Percentiles rank a stretch among this genome's conserved stretches.
Evolutionary conservation across 2,888 invertebrate species (phyloP).

Genomic region (Drosophila paracracens): DNA sequence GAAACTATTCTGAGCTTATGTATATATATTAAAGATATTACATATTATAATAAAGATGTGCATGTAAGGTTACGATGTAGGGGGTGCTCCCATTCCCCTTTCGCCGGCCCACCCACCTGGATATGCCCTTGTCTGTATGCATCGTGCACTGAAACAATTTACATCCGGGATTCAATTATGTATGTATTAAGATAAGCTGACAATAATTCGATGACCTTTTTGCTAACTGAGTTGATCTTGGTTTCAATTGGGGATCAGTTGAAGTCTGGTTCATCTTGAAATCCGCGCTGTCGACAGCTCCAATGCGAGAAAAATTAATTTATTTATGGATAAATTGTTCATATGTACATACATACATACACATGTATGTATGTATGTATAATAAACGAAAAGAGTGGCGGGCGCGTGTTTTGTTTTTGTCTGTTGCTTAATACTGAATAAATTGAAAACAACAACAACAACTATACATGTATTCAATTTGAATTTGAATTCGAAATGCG

Average conservation of each 20-base stretch:
- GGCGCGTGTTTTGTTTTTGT: conserved; percentile 29
- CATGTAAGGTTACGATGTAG: too few species aligned
- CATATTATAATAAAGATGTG: too few species aligned
- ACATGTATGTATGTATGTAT: conserved; percentile 6
- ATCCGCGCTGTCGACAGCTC: conserved; percentile 18
- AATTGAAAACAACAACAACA: conserved; percentile 36
- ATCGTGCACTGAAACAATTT: conserved; percentile 21
- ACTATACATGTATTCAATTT: conserved; percentile 38
- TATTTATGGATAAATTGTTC: conserved; percentile 43
- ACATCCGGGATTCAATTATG: conserved; percentile 30
- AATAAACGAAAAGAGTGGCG: conserved; percentile 42
- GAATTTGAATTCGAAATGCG: conserved; percentile 63
- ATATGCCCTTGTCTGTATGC: background rate
- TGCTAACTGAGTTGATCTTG: conserved; percentile 51
- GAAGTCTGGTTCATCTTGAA: conserved; percentile 25
- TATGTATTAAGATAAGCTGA: conserved; percentile 19
- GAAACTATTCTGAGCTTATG: background rate
- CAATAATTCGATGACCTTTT: conserved; percentile 44
- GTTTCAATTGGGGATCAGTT: conserved; percentile 39
- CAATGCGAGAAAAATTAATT: conserved; percentile 53
- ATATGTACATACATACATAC: conserved; percentile 8
- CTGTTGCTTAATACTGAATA: conserved; percentile 42
- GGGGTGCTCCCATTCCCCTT: background rate
- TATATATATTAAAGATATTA: background rate
- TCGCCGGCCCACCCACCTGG: background rate